Conservation (phyloP, 2,797 vertebrate species). For the Phalloptychus januarius region DNA sequence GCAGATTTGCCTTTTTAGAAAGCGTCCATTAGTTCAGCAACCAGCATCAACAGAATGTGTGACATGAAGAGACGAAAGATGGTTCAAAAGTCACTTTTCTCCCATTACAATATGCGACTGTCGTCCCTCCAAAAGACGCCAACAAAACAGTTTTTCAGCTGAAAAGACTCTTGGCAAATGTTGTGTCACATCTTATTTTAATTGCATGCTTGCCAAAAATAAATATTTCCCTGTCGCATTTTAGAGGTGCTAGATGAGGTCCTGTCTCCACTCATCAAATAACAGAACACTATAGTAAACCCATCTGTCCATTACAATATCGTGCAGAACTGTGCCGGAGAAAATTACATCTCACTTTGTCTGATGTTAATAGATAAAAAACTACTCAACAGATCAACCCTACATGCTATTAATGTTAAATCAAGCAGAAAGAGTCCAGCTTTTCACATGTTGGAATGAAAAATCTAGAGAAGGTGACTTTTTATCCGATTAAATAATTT, state of each 20-base stretch:
- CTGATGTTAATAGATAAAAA: not conserved
- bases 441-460: not conserved
- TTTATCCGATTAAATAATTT: too few relatives aligned
- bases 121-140: not conserved
- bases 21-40: not conserved
- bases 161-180: not conserved
- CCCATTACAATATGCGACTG: not conserved
- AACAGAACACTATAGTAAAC: not conserved
- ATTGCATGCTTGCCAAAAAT: not conserved
- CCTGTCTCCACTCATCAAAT: not conserved
- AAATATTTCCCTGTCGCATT: not conserved
- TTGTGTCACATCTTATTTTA: not conserved
- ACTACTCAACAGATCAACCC: not conserved
- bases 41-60: not conserved
- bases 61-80: not conserved
- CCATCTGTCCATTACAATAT: constrained; percentile 3
- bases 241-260: not conserved
- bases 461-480: too few relatives aligned
- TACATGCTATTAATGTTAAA: too few relatives aligned
- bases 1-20: not conserved
- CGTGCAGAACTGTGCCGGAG: not conserved
- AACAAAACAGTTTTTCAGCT: not conserved
- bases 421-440: too few relatives aligned
- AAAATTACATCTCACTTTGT: not conserved
- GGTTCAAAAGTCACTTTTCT: not conserved